phyloP scores from a whole-genome alignment of 2,113 vertebrate genomes.

The Notechis scutatus region DNA sequence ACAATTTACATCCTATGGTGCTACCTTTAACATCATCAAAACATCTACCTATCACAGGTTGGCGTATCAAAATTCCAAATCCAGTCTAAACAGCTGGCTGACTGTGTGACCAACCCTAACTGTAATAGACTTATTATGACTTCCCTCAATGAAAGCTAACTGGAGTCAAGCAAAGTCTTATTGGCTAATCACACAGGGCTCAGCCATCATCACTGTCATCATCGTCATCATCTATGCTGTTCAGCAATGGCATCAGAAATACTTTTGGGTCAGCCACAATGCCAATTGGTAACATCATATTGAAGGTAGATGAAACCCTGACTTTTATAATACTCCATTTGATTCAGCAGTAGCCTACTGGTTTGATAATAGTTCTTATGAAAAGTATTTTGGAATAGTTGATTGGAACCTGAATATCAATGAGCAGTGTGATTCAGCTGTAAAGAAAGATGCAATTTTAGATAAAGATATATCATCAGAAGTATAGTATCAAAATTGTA shows the following conservation, averaged over 20 bases:
- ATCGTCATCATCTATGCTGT: not conserved
- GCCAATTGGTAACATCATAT: not conserved
- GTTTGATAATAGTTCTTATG: not conserved
- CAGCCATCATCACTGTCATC: not conserved
- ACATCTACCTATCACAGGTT: not conserved
- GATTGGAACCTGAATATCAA: not conserved
- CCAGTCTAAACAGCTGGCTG: not conserved
- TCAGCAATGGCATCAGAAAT: not conserved
- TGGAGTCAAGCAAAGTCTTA: not conserved
- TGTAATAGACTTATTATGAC: not conserved
- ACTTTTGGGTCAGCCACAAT: not conserved
- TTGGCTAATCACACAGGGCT: not conserved
- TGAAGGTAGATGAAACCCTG: not conserved
- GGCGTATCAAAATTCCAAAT: not conserved
- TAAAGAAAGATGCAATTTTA: not conserved
- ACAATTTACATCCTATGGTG: not conserved
- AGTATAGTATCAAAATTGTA: not conserved
- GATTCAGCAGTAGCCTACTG: not conserved
- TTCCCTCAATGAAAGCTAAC: not conserved
- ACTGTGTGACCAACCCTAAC: not conserved
- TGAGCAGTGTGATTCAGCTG: not conserved
- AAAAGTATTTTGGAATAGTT: not conserved
- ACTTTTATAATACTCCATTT: not conserved
- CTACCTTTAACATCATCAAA: not conserved
- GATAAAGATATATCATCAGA: not conserved